Evolutionary conservation across 2,797 vertebrate genomes (phyloP).

Genomic region (Syndactyla subalaris): DNA sequence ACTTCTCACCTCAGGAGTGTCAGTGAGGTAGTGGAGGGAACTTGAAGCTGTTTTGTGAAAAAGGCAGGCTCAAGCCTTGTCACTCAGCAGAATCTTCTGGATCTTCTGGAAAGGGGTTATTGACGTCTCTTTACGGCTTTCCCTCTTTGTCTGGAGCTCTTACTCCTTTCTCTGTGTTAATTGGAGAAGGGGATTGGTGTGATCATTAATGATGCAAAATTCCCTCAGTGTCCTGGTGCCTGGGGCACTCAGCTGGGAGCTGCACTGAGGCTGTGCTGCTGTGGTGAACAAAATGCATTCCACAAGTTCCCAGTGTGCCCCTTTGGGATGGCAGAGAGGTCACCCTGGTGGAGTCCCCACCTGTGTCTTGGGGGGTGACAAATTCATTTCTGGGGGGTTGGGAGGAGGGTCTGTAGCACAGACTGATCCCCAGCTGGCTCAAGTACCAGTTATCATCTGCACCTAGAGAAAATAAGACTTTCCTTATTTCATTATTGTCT

Average conservation of each 20-base stretch:
- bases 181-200: neutral
- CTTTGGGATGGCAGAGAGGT: neutral
- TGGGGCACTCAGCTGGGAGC: neutral
- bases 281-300: neutral
- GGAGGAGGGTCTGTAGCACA: neutral
- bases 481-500: neutral
- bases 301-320: neutral
- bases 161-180: neutral
- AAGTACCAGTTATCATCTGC: neutral
- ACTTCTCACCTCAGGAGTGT: neutral
- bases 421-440: neutral
- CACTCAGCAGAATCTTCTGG: neutral
- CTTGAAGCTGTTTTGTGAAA: neutral
- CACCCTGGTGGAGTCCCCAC: neutral
- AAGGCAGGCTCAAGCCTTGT: neutral
- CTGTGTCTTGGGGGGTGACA: neutral
- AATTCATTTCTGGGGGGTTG: neutral
- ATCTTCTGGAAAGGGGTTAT: neutral
- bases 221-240: neutral
- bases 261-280: neutral
- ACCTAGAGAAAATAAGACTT: neutral
- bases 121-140: neutral
- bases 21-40: neutral
- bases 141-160: neutral
- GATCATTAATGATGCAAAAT: neutral